Evolutionary conservation across 1,140 invertebrate species (phyloP).

Genomic region (Caenorhabditis tropicalis): DNA sequence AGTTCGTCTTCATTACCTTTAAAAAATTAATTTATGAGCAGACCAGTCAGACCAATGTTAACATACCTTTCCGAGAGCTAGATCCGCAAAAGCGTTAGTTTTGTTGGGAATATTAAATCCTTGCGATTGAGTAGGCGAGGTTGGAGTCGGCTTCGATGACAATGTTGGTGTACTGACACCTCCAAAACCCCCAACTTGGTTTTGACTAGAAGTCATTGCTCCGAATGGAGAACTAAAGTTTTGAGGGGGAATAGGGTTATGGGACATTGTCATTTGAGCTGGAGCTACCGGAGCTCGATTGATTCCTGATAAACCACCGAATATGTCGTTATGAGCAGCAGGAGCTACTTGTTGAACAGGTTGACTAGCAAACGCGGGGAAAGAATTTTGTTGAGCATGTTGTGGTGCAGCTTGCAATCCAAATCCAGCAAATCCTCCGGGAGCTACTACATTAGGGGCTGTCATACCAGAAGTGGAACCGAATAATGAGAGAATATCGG

Average conservation of each 20-base stretch:
- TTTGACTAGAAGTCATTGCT: neutral
- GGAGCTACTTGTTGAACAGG: neutral
- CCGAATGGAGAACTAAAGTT: neutral
- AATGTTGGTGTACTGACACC: neutral
- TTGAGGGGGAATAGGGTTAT: slow-evolving; percentile 20
- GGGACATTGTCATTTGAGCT: neutral
- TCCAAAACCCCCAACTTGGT: neutral
- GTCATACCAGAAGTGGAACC: neutral
- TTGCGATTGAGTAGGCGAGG: neutral
- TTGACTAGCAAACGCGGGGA: neutral
- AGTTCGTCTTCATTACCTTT: slow-evolving; percentile 15
- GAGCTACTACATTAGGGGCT: slow-evolving; percentile 33
- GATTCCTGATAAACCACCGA: slow-evolving; percentile 29
- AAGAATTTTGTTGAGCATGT: neutral
- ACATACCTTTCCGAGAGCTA: slow-evolving; percentile 47
- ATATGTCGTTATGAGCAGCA: neutral
- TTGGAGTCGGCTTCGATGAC: neutral
- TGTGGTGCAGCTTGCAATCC: slow-evolving; percentile 35
- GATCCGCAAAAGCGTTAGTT: slow-evolving; percentile 49
- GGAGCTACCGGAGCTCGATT: neutral
- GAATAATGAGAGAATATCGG: slow-evolving; percentile 48
- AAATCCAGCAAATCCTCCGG: slow-evolving; percentile 50
- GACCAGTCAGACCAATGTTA: neutral
- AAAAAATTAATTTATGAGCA: neutral
- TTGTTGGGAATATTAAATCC: slow-evolving; percentile 48